A percentile compares a stretch with the other conserved stretches of the same genome.
These are phyloP conservation scores for Penaeus monodon DNA, from an alignment of 2,888 invertebrate genomes.

Conservation along the genomic window DNA sequence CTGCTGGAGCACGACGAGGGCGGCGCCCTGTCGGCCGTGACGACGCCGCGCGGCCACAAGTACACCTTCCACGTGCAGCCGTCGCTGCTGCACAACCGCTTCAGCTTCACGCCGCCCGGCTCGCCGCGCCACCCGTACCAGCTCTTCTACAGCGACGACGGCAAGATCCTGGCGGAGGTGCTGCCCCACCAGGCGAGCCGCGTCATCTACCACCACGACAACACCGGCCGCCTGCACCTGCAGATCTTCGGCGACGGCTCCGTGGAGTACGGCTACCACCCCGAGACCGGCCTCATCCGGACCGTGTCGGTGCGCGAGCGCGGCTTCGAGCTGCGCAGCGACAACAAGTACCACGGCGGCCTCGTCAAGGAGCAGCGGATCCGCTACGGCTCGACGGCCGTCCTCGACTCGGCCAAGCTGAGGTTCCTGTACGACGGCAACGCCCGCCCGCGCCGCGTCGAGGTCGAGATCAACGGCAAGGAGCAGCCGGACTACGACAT, in stretches of 20 bases:
- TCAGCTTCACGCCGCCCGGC: conserved; percentile 85
- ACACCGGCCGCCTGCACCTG: conserved; percentile 86
- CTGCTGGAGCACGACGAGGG: conserved; percentile 91
- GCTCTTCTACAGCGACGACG: conserved; percentile 62
- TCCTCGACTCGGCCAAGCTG: conserved; percentile 87
- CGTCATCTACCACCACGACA: conserved; percentile 89
- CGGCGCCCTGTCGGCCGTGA: conserved; percentile 89
- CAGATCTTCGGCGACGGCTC: conserved; percentile 73
- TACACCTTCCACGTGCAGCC: conserved; percentile 89
- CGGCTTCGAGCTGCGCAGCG: conserved; percentile 71
- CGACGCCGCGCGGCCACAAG: conserved; percentile 92
- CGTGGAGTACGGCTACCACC: conserved; percentile 66
- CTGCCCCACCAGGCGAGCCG: conserved; percentile 88
- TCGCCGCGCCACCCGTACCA: conserved; percentile 71
- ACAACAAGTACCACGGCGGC: conserved; percentile 91
- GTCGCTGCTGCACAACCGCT: conserved; percentile 57
- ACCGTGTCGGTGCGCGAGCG: conserved; percentile 57
- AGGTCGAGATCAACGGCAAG: conserved; percentile 82
- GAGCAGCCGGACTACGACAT: conserved; percentile 63
- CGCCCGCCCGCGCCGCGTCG: conserved; percentile 76
- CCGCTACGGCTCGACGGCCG: conserved; percentile 86
- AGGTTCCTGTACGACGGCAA: conserved; percentile 95
- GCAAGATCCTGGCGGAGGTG: conserved; percentile 89
- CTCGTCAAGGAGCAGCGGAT: conserved; percentile 88
- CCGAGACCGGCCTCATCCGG: conserved; percentile 63